Conservation (phyloP, 2,888 invertebrate genomes). For the Branchinecta sandiegonensis region DNA sequence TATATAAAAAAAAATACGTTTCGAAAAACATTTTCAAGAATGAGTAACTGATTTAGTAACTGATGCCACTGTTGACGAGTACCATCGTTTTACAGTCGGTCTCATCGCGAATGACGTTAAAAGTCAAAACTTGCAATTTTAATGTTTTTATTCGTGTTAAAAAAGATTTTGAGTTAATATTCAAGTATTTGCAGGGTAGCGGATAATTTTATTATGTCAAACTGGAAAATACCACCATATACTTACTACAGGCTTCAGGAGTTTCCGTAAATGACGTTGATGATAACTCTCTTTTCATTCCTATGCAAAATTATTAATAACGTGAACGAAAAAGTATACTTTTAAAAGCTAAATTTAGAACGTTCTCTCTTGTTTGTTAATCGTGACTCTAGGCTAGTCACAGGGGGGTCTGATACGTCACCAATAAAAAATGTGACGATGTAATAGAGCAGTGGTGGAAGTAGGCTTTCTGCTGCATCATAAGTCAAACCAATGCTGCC, state of each 20-base stretch:
- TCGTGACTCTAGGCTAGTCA: not conserved
- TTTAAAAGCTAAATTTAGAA: conserved; percentile 14
- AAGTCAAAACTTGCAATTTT: not conserved
- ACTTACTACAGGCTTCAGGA: too few species aligned
- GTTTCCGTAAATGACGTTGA: too few species aligned
- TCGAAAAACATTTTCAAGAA: not conserved
- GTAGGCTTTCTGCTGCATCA: not conserved
- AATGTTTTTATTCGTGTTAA: not conserved
- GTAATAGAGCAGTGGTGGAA: not conserved
- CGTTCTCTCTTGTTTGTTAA: not conserved
- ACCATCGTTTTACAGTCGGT: too few species aligned
- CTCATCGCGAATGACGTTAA: not conserved
- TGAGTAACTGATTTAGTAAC: not conserved
- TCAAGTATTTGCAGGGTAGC: not conserved
- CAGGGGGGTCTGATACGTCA: not conserved
- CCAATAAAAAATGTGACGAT: not conserved
- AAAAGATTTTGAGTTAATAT: too few species aligned
- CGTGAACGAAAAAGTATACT: not conserved
- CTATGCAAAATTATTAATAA: too few species aligned
- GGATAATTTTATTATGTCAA: not conserved
- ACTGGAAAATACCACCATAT: too few species aligned
- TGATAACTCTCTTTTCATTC: too few species aligned
- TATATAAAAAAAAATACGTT: not conserved
- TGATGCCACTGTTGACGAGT: not conserved
- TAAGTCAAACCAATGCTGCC: not conserved